phyloP scores from a whole-genome alignment of 2,797 vertebrate genomes.

The Melopsittacus undulatus region DNA sequence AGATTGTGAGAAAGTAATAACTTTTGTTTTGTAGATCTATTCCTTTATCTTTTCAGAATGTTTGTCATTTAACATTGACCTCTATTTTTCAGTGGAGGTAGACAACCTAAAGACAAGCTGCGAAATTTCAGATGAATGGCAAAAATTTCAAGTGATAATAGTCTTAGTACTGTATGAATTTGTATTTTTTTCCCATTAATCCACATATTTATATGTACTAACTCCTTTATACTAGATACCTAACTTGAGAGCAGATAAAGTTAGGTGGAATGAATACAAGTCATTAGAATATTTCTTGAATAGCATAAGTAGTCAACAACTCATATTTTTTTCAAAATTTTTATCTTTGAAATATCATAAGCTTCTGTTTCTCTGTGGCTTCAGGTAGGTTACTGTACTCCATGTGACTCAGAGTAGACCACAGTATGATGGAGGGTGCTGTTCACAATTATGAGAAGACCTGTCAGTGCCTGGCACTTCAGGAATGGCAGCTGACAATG shows the following conservation, averaged over 20 bases:
- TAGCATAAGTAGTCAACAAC: background rate
- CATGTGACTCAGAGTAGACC: background rate
- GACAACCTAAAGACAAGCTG: background rate
- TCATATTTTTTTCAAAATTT: background rate
- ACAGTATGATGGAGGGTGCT: background rate
- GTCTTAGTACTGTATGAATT: background rate
- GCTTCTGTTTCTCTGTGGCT: background rate
- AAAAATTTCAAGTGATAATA: background rate
- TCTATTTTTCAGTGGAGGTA: background rate
- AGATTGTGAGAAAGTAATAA: background rate
- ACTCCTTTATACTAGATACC: background rate
- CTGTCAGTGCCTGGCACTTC: background rate
- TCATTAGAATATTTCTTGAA: background rate
- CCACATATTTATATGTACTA: background rate
- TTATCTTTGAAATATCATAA: background rate
- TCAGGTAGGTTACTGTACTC: background rate
- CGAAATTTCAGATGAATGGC: background rate
- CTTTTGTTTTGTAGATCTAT: background rate
- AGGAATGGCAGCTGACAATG: background rate
- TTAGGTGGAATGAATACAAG: background rate
- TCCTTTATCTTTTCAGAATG: background rate
- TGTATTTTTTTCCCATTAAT: background rate
- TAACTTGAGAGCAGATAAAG: background rate
- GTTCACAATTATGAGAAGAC: background rate
- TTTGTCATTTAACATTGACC: background rate